These are phyloP conservation scores for Cebus imitator DNA, from an alignment of 2,113 vertebrate species.

Conservation along the genomic window DNA sequence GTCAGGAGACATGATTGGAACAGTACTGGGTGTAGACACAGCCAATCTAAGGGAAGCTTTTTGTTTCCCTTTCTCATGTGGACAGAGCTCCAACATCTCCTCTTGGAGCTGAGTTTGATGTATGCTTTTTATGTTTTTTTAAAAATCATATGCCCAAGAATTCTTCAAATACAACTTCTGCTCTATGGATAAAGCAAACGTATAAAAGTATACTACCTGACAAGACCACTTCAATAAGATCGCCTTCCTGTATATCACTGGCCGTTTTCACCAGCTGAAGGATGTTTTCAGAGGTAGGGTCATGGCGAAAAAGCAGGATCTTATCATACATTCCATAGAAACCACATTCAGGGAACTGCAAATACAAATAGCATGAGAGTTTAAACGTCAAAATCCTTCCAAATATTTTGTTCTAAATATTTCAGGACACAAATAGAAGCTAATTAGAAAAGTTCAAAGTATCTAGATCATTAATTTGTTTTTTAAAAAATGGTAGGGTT, in stretches of 20 bases:
- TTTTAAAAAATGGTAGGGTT: neutral
- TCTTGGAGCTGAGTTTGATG: neutral
- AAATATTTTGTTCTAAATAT: neutral
- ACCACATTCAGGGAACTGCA: constrained; percentile 93
- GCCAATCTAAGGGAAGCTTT: neutral
- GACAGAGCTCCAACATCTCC: neutral
- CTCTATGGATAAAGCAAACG: neutral
- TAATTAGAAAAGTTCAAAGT: neutral
- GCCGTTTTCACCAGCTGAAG: constrained; percentile 92
- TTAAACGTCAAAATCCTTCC: constrained; percentile 18
- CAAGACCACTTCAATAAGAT: constrained; percentile 93
- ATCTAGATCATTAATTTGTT: neutral
- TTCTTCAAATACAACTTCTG: constrained; percentile 2
- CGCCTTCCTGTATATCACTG: constrained; percentile 91
- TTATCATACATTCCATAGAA: constrained; percentile 95
- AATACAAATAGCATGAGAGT: constrained; percentile 72
- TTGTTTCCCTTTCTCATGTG: neutral
- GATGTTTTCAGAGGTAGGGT: constrained; percentile 91
- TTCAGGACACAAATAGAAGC: neutral
- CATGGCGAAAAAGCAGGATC: constrained; percentile 94
- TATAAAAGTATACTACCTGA: constrained; percentile 85
- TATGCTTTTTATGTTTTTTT: neutral
- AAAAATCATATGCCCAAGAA: neutral
- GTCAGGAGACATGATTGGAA: neutral
- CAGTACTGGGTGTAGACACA: neutral